Evolutionary conservation across 2,113 vertebrate species (phyloP).

Genomic region (Cynocephalus volans): DNA sequence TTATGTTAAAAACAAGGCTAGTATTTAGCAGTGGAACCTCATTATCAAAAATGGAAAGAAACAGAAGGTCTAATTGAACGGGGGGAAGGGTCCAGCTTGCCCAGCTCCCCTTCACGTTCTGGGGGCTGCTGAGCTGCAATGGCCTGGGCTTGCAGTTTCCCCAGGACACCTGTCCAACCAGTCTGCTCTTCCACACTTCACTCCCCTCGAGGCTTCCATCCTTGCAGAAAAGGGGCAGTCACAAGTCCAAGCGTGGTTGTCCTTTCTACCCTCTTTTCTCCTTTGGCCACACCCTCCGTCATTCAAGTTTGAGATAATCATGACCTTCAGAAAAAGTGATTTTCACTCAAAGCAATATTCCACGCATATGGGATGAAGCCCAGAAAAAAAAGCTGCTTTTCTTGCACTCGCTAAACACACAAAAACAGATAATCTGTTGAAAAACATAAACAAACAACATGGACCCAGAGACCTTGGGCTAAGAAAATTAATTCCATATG

Average conservation of each 20-base stretch:
- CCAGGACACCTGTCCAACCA: neutral
- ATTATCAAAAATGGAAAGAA: neutral
- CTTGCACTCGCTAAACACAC: constrained; percentile 33
- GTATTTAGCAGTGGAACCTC: neutral
- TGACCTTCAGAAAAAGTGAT: neutral
- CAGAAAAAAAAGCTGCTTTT: constrained; percentile 37
- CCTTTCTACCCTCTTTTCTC: neutral
- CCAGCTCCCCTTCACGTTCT: neutral
- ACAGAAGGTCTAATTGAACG: neutral
- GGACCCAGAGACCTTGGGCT: neutral
- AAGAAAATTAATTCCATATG: neutral
- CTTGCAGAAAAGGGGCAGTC: neutral
- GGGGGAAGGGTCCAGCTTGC: neutral
- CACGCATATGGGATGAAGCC: neutral
- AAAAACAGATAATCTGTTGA: constrained; percentile 10
- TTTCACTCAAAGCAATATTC: neutral
- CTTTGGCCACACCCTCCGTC: neutral
- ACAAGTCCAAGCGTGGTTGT: neutral
- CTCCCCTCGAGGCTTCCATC: neutral
- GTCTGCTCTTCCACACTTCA: neutral
- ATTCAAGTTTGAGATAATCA: neutral
- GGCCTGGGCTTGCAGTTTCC: neutral
- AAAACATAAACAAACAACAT: neutral
- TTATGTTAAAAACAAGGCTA: neutral
- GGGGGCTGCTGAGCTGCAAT: neutral